Conservation (phyloP, 2,113 vertebrate genomes). For the Gallinago paraguaiae region DNA sequence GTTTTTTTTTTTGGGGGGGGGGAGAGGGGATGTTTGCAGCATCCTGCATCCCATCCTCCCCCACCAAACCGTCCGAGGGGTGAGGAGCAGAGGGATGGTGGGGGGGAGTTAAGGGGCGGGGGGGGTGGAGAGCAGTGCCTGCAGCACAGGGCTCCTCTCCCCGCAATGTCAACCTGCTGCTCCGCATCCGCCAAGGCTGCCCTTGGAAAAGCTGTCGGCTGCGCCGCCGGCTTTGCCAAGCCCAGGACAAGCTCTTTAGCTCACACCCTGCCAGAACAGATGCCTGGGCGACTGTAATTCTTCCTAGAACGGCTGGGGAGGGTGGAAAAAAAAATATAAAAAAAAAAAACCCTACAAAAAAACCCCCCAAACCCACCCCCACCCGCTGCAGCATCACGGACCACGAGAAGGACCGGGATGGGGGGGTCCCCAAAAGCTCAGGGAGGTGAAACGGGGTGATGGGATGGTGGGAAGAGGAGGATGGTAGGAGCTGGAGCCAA, state of each 20-base stretch:
- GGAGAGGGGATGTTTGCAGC: background rate
- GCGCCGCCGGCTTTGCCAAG: slow-evolving; percentile 48
- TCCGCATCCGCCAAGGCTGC: slow-evolving; percentile 56
- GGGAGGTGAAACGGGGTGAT: background rate
- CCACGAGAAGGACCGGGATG: background rate
- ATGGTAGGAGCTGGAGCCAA: background rate
- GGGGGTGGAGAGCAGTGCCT: background rate
- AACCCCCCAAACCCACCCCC: background rate
- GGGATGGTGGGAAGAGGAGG: background rate
- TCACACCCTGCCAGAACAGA: slow-evolving; percentile 57
- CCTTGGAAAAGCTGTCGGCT: slow-evolving; percentile 63
- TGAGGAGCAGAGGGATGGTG: background rate
- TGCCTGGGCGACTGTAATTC: slow-evolving; percentile 55
- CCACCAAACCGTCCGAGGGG: background rate
- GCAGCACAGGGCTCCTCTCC: background rate
- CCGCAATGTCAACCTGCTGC: slow-evolving; percentile 61
- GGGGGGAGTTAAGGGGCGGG: accelerated
- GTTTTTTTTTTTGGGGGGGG: background rate
- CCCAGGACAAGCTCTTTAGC: slow-evolving; percentile 61
- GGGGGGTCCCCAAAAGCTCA: background rate
- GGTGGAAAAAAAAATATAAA: background rate
- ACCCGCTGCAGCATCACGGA: accelerated
- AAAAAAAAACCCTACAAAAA: background rate
- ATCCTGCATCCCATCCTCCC: background rate
- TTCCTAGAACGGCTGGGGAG: background rate